Conservation (phyloP, 2,888 invertebrate genomes). For the Microplitis manilae region DNA sequence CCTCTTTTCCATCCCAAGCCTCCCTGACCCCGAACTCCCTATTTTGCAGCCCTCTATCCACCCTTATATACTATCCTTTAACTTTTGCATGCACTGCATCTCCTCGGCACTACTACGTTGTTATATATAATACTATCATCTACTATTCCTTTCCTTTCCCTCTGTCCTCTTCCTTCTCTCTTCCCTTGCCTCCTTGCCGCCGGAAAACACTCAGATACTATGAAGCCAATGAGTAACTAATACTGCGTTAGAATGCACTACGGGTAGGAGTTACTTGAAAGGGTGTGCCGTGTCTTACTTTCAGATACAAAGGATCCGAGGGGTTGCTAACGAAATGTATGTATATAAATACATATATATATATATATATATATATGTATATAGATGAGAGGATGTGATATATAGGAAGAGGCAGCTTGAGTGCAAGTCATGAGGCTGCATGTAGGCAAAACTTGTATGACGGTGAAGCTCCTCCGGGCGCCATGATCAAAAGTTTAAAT, state of each 20-base stretch:
- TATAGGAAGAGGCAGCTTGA: background rate
- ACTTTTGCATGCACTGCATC: constrained; percentile 26
- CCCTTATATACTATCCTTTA: background rate
- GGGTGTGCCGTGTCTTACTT: constrained; percentile 20
- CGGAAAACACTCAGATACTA: constrained; percentile 15
- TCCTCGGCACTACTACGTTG: background rate
- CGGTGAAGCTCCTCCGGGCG: constrained; percentile 26
- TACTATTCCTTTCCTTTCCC: constrained; percentile 1
- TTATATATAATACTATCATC: constrained; percentile 1
- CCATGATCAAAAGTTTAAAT: constrained; percentile 37
- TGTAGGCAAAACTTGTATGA: constrained; percentile 18
- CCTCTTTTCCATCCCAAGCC: constrained; percentile 17
- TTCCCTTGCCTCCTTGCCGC: background rate
- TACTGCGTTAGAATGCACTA: constrained; percentile 7
- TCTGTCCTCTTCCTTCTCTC: background rate
- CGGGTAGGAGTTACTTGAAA: constrained; percentile 2
- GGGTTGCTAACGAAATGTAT: background rate
- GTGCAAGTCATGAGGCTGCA: constrained; percentile 29
- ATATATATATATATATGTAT: background rate
- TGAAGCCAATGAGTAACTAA: constrained; percentile 26
- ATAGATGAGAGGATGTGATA: background rate
- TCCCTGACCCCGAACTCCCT: background rate
- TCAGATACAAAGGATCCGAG: background rate
- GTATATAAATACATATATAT: background rate
- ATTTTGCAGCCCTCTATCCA: background rate